Percentiles rank a stretch among this genome's conserved stretches.
Evolutionary conservation across 1,140 invertebrate species (phyloP).

Genomic region (Papilio aristodemus): DNA sequence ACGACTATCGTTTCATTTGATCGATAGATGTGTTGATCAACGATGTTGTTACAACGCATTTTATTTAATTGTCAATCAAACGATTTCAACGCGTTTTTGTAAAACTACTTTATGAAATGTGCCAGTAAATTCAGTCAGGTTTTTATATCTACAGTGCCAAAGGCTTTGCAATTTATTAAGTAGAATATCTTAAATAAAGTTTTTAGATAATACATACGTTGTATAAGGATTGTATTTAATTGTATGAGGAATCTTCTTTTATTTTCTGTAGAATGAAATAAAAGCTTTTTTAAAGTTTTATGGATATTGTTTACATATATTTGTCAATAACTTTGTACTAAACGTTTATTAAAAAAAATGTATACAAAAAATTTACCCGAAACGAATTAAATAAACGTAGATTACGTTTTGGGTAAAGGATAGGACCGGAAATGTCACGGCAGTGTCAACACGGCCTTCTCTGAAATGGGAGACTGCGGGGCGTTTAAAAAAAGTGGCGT

Average conservation of each 20-base stretch:
- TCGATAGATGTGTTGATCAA: slow-evolving; percentile 1
- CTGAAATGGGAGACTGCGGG: slow-evolving; percentile 53
- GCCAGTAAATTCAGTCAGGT: background rate
- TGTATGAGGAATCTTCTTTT: too few relatives aligned
- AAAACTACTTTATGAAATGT: background rate
- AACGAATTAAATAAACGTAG: slow-evolving; percentile 38
- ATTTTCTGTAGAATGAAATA: background rate
- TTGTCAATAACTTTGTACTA: too few relatives aligned
- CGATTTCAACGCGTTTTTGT: background rate
- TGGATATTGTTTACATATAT: too few relatives aligned
- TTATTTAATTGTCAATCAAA: background rate
- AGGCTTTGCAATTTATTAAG: too few relatives aligned
- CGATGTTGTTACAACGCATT: background rate
- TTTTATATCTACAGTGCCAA: too few relatives aligned
- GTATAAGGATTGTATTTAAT: too few relatives aligned
- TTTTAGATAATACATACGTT: too few relatives aligned
- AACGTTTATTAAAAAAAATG: background rate
- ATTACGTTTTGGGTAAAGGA: slow-evolving; percentile 45
- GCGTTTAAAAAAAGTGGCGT: slow-evolving; percentile 37
- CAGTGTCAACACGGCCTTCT: slow-evolving; percentile 60
- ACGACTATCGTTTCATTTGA: slow-evolving; percentile 9
- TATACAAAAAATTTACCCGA: background rate
- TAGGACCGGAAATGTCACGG: slow-evolving; percentile 52
- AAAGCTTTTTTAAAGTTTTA: too few relatives aligned
- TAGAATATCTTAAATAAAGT: too few relatives aligned